These are phyloP conservation scores for Clusia tigrina DNA, from an alignment of 2,888 invertebrate genomes.

Conservation along the genomic window DNA sequence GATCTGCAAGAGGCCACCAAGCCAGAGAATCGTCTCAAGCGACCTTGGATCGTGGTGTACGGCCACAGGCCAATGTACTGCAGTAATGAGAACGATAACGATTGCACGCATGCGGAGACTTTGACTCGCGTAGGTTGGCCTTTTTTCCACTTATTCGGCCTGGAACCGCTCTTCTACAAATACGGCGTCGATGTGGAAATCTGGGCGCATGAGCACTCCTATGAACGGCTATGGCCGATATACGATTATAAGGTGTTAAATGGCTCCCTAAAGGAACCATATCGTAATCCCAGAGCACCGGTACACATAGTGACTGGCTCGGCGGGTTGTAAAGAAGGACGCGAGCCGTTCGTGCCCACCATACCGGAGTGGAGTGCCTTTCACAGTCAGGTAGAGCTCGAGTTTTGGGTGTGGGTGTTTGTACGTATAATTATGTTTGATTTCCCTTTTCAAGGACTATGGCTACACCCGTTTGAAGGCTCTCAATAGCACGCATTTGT, in stretches of 20 bases:
- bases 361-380: conserved; percentile 83
- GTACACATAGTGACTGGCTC: conserved; percentile 92
- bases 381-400: conserved; percentile 67
- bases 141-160: conserved; percentile 71
- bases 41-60: conserved; percentile 85
- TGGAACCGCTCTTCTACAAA: conserved; percentile 86
- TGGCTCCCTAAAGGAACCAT: conserved; percentile 67
- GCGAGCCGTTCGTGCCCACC: conserved; percentile 73
- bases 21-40: conserved; percentile 75
- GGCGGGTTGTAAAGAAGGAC: conserved; percentile 87
- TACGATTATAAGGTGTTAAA: conserved; percentile 82
- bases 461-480: conserved; percentile 88
- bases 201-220: conserved; percentile 98
- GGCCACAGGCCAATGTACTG: conserved; percentile 94
- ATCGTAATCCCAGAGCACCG: conserved; percentile 77
- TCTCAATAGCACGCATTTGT: conserved; percentile 83
- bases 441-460: conserved; percentile 76
- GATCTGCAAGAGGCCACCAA: conserved; percentile 80
- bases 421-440: too few species aligned
- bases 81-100: conserved; percentile 83
- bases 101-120: conserved; percentile 75
- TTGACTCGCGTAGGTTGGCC: conserved; percentile 74
- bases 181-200: conserved; percentile 92
- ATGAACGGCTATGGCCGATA: conserved; percentile 94
- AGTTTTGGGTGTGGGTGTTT: not conserved